These are phyloP conservation scores for Leucoma salicis DNA, from an alignment of 2,888 invertebrate species.

Conservation along the genomic window DNA sequence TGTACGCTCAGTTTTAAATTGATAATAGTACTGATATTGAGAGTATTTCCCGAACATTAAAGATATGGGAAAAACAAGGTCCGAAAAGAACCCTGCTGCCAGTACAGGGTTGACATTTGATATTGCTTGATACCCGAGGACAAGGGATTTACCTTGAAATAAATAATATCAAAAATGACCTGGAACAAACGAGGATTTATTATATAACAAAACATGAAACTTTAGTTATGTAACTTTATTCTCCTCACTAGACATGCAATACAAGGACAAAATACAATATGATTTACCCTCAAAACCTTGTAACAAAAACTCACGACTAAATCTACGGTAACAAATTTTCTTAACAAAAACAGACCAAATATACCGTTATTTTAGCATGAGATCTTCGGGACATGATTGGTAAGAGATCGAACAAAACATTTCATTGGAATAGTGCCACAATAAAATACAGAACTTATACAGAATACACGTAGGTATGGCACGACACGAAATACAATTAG, in stretches of 20 bases:
- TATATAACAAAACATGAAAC: conserved; percentile 36
- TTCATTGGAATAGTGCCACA: conserved; percentile 38
- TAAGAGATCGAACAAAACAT: conserved; percentile 47
- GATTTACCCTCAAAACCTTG: conserved; percentile 51
- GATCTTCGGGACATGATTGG: conserved; percentile 51
- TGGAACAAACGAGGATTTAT: too few relatives aligned
- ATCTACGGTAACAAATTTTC: conserved; percentile 67
- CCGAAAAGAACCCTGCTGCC: too few relatives aligned
- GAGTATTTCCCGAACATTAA: too few relatives aligned
- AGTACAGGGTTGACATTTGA: too few relatives aligned
- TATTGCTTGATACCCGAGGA: too few relatives aligned
- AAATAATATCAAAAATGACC: too few relatives aligned
- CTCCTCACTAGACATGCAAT: conserved; percentile 77
- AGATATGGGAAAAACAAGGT: too few relatives aligned
- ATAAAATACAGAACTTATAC: conserved; percentile 31
- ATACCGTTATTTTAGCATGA: conserved; percentile 37
- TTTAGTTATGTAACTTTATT: conserved; percentile 72
- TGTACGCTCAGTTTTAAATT: too few relatives aligned
- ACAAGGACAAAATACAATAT: conserved; percentile 64
- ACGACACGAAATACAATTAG: conserved; percentile 46
- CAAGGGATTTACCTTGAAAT: too few relatives aligned
- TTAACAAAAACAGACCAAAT: conserved; percentile 44
- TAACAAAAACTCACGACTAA: conserved; percentile 54
- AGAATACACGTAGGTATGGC: conserved; percentile 45
- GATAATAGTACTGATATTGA: too few relatives aligned